Conservation (phyloP, 2,888 invertebrate genomes). For the Tetrapedia diversipes region DNA sequence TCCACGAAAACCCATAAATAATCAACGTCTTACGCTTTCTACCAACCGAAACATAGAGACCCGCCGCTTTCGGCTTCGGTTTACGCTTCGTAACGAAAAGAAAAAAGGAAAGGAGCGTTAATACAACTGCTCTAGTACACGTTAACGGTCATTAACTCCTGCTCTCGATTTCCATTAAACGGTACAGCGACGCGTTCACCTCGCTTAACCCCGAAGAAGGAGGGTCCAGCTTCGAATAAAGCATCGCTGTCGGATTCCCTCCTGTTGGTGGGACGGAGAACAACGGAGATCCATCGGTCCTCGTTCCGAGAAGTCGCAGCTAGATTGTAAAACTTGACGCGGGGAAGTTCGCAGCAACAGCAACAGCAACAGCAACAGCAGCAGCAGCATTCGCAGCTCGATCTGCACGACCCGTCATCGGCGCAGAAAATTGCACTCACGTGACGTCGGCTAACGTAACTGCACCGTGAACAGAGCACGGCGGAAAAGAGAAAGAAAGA, state of each 20-base stretch:
- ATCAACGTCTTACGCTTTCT: conserved; percentile 16
- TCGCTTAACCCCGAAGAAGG: background rate
- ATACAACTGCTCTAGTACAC: background rate
- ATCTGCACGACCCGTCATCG: conserved; percentile 68
- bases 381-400: conserved; percentile 59
- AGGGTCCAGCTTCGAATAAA: conserved; percentile 10
- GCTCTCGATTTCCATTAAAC: conserved; percentile 16
- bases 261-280: conserved; percentile 11
- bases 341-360: conserved; percentile 55
- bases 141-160: conserved; percentile 26
- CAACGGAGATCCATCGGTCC: conserved; percentile 20
- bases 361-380: too few relatives aligned
- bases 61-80: background rate
- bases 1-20: background rate
- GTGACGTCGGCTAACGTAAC: conserved; percentile 66
- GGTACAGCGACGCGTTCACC: conserved; percentile 5
- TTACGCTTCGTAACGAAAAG: background rate
- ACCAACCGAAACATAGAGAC: background rate
- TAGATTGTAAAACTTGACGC: conserved; percentile 65
- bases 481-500: conserved; percentile 43
- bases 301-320: conserved; percentile 61
- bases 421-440: conserved; percentile 71
- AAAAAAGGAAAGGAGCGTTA: background rate
- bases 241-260: conserved; percentile 1
- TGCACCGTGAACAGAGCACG: conserved; percentile 49